A percentile compares a stretch with the other conserved stretches of the same genome.
These are phyloP conservation scores for Dryoscopus gambensis DNA, from an alignment of 2,113 vertebrate genomes.

Conservation along the genomic window DNA sequence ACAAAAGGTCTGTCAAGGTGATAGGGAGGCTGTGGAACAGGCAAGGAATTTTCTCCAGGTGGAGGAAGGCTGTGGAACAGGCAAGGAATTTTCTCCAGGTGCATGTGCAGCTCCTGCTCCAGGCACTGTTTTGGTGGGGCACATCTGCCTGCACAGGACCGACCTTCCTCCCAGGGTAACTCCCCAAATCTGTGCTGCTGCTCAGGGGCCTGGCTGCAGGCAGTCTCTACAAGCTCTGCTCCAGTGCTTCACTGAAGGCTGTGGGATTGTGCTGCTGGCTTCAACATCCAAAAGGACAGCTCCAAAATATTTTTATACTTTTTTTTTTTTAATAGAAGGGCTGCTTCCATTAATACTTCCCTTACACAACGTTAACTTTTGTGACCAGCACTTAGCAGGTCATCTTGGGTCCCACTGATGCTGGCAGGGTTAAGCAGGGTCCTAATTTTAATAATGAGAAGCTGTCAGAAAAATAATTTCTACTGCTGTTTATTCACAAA, in stretches of 20 bases:
- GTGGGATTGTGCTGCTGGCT: neutral
- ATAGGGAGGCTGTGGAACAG: neutral
- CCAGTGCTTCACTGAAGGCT: neutral
- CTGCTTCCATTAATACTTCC: neutral
- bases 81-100: neutral
- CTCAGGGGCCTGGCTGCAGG: neutral
- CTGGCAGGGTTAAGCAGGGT: conserved; percentile 6
- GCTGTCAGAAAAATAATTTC: conserved; percentile 26
- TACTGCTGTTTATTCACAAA: conserved; percentile 42
- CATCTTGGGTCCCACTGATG: neutral
- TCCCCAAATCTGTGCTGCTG: neutral
- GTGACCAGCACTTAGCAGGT: conserved; percentile 34
- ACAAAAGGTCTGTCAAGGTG: neutral
- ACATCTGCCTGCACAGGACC: neutral
- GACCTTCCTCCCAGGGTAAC: neutral
- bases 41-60: neutral
- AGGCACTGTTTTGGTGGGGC: neutral
- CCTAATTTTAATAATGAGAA: conserved; percentile 45
- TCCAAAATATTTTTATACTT: neutral
- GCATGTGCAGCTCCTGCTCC: neutral
- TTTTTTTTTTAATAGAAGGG: neutral
- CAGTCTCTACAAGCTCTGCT: neutral
- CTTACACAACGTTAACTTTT: neutral
- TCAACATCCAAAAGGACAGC: neutral
- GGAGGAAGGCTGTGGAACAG: neutral